Evolutionary conservation across 2,113 vertebrate species (phyloP), one percentile per base, ranked within the genome.

Genomic region (Climacteris rufus): DNA sequence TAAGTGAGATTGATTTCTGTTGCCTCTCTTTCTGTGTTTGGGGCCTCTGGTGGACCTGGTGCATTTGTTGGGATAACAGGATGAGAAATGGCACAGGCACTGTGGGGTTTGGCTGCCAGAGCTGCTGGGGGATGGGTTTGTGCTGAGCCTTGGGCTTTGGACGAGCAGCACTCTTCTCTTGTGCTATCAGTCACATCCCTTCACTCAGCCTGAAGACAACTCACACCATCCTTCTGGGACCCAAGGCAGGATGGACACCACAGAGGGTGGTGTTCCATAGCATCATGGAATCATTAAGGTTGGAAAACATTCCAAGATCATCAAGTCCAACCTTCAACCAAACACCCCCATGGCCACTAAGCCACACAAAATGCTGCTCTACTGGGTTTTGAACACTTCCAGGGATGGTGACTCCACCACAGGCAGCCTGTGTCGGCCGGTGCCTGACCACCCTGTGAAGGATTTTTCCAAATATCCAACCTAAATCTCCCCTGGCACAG

Each of bases 211-310:
- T 85, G 69, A 68, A 50, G 60, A 28, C 47, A 65, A 0, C 24
- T 27, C 31, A 4, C 22, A 35, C 20, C 14, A 0, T 6, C 40
- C 37, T 68, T 13, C 78, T 11, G 40, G 4, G 40, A 79, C 42
- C 28, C 66, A 35, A 27, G 44, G 44, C 30, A 52, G 37, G 61
- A 27, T 3, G 40, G 54, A 7, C 39, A 15, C 42, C 65, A 63
- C 0, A 0, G n/a, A 3, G 0, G 22, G 45, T 45, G 37, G 31
- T 7, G 11, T 49, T 53, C 30, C 45, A n/a, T 0, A 13, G 14
- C 54, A 47, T 15, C 78, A 40, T 15, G 47, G 25, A 11, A 13
- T 35, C 39, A 7, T 19, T 19, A 9, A 40, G 17, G 4, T 4
- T 69, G 49, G 35, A 49, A 61, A 90, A 61, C 5, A 27, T 21